Conservation (phyloP, 2,888 invertebrate species). For the Eupithecia abbreviata region DNA sequence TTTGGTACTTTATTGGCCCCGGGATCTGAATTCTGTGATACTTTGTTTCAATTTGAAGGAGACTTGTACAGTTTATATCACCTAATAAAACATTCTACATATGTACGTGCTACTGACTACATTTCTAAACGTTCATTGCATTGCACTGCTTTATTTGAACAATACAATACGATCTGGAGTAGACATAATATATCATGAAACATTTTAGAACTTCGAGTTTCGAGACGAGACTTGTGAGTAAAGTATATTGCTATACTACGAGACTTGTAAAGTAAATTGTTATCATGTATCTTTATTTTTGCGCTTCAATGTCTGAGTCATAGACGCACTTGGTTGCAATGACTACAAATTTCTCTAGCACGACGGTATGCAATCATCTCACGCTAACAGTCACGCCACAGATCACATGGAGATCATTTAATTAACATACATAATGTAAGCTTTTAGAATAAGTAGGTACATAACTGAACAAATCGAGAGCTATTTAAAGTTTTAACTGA, state of each 20-base stretch:
- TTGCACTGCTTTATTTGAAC: background rate
- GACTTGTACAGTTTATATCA: slow-evolving; percentile 7
- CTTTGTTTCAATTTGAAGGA: slow-evolving; percentile 10
- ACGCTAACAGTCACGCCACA: slow-evolving; percentile 63
- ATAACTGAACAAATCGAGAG: slow-evolving; percentile 27
- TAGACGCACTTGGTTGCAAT: background rate
- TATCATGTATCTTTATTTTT: background rate
- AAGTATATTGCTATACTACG: background rate
- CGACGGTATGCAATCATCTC: slow-evolving; percentile 61
- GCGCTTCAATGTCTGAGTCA: background rate
- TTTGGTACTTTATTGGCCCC: slow-evolving; percentile 7
- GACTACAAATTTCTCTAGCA: slow-evolving; percentile 61
- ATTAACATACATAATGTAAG: slow-evolving; percentile 28
- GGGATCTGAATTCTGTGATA: slow-evolving; percentile 2
- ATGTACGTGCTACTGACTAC: background rate
- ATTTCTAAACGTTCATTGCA: background rate
- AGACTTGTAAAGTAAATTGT: background rate
- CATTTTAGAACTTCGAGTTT: background rate
- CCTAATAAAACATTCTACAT: slow-evolving; percentile 7
- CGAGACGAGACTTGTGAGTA: background rate
- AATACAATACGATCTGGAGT: background rate
- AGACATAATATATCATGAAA: background rate
- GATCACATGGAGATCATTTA: slow-evolving; percentile 51
- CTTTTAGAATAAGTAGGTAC: slow-evolving; percentile 20
- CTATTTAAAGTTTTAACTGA: slow-evolving; percentile 19